phyloP scores from a whole-genome alignment of 1,140 invertebrate species.

The Drosophila melanica region DNA sequence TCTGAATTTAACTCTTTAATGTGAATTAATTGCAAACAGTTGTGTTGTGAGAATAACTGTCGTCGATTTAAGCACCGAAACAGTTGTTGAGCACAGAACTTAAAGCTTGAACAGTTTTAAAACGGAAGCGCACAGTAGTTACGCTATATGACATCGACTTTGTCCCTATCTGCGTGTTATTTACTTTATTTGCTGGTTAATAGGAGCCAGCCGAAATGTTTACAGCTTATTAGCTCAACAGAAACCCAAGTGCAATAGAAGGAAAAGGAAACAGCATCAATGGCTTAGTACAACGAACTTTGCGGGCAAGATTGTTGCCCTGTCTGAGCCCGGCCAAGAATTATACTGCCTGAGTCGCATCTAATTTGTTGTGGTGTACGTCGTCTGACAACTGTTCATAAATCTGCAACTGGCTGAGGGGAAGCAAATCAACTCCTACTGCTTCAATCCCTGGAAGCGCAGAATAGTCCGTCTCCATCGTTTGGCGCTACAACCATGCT shows the following conservation, averaged over 20 bases:
- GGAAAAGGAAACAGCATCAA: constrained; percentile 18
- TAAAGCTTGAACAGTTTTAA: constrained; percentile 4
- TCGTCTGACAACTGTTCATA: constrained; percentile 72
- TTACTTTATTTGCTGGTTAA: constrained; percentile 49
- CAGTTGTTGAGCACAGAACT: not conserved
- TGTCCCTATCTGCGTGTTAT: constrained; percentile 6
- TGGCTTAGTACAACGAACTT: constrained; percentile 64
- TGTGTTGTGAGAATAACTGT: constrained; percentile 7
- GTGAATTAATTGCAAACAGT: constrained; percentile 56
- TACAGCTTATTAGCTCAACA: constrained; percentile 69
- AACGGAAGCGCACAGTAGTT: not conserved
- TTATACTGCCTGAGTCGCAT: constrained; percentile 27
- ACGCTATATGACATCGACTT: not conserved
- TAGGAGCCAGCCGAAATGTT: constrained; percentile 57
- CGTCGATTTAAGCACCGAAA: not conserved
- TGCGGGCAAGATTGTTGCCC: constrained; percentile 49
- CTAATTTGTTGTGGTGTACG: constrained; percentile 29
- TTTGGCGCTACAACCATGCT: not conserved
- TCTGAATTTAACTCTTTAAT: constrained; percentile 68
- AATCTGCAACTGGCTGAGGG: constrained; percentile 53
- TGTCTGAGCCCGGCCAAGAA: constrained; percentile 26
- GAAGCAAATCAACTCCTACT: constrained; percentile 28
- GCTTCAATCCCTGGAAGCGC: constrained; percentile 29
- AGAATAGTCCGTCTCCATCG: constrained; percentile 29
- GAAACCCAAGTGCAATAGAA: not conserved